Evolutionary conservation across 2,797 vertebrate genomes (phyloP).

Genomic region (Poecile montanus): DNA sequence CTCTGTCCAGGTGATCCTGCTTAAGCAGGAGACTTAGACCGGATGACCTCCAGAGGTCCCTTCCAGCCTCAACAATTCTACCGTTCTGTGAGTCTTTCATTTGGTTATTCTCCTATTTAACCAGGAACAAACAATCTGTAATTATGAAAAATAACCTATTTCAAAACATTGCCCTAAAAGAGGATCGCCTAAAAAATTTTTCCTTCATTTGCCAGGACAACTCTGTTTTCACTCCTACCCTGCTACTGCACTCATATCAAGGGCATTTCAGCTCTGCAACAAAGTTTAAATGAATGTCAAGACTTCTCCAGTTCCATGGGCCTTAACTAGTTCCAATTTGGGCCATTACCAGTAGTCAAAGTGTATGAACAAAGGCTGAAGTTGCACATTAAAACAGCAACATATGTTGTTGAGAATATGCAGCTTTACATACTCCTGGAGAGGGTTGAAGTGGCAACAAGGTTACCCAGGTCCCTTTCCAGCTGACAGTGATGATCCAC

Average conservation of each 20-base stretch:
- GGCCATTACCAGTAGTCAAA: neutral
- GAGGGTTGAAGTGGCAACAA: neutral
- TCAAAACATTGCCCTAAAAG: neutral
- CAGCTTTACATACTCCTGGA: neutral
- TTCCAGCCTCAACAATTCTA: neutral
- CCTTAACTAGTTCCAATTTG: neutral
- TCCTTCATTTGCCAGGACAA: neutral
- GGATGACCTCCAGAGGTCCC: neutral
- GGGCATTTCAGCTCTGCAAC: neutral
- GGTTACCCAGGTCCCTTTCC: neutral
- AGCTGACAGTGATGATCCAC: neutral
- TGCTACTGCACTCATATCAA: neutral
- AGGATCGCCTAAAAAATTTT: fast-evolving
- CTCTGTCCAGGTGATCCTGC: neutral
- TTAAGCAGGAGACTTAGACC: neutral
- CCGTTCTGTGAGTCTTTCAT: neutral
- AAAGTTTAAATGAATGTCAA: neutral
- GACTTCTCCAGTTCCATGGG: neutral
- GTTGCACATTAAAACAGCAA: neutral
- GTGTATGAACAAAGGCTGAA: neutral
- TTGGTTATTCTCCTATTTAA: neutral
- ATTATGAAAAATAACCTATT: neutral
- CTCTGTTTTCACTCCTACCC: neutral
- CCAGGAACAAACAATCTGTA: neutral
- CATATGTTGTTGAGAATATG: neutral